Conservation (phyloP, 2,888 invertebrate genomes). For the Stomorhina lunata region DNA sequence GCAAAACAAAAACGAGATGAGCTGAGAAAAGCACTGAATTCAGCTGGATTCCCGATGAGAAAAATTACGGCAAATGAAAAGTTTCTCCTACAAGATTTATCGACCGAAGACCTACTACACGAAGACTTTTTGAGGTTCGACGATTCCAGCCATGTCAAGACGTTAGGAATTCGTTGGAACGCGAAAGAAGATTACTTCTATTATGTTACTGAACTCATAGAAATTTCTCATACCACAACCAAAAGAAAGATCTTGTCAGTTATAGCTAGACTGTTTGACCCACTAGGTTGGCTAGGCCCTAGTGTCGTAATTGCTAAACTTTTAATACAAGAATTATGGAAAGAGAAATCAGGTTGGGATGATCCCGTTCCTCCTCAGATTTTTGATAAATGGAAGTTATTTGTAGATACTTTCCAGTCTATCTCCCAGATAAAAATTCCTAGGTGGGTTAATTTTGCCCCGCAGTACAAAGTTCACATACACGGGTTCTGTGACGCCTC, state of each 20-base stretch:
- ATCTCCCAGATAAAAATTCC: background rate
- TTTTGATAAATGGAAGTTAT: background rate
- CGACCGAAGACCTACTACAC: too few relatives aligned
- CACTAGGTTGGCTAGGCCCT: background rate
- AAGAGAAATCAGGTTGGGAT: too few relatives aligned
- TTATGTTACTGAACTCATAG: background rate
- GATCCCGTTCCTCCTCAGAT: background rate
- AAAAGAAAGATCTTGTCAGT: background rate
- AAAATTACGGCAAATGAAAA: slow-evolving; percentile 30
- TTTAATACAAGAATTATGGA: background rate
- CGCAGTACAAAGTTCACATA: background rate
- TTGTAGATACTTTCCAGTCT: too few relatives aligned
- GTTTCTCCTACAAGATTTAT: too few relatives aligned
- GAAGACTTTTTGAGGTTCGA: too few relatives aligned
- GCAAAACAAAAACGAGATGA: slow-evolving; percentile 19
- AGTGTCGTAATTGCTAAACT: background rate
- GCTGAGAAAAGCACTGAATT: slow-evolving; percentile 1
- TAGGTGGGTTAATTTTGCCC: background rate
- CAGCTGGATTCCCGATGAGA: slow-evolving; percentile 48
- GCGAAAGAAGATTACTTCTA: too few relatives aligned
- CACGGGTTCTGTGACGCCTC: background rate
- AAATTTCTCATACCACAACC: background rate
- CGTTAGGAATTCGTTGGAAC: too few relatives aligned
- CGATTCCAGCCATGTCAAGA: too few relatives aligned
- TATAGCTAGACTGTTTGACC: background rate